Evolutionary conservation across 2,113 vertebrate species (phyloP).

Genomic region (Pithys albifrons): DNA sequence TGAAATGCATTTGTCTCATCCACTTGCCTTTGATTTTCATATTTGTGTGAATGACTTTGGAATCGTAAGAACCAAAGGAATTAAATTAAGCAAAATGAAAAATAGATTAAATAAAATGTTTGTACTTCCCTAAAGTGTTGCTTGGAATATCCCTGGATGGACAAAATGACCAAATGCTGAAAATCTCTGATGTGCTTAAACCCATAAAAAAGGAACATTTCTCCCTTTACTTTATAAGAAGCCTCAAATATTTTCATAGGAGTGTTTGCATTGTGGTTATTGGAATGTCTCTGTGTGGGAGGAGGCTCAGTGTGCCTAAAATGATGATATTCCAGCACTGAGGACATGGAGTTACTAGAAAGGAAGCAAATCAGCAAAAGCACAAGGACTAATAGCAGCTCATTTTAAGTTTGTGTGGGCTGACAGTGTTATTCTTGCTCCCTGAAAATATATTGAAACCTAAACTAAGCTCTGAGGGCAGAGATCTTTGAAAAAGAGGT

Average conservation of each 20-base stretch:
- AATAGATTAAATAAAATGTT: background rate
- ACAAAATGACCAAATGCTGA: background rate
- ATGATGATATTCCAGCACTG: background rate
- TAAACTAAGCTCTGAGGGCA: background rate
- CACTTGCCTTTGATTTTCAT: slow-evolving; percentile 3
- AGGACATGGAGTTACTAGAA: background rate
- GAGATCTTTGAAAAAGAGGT: background rate
- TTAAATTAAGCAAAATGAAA: background rate
- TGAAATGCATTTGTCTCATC: slow-evolving; percentile 9
- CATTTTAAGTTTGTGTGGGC: background rate
- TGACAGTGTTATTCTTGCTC: background rate
- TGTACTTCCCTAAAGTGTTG: background rate
- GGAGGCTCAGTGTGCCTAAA: background rate
- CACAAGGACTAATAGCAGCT: background rate
- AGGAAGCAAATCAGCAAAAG: background rate
- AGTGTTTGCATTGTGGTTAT: background rate
- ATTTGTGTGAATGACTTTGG: background rate
- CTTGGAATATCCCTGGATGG: background rate
- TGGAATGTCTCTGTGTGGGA: background rate
- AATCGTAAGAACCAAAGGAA: background rate
- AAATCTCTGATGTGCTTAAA: background rate
- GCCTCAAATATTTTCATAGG: background rate
- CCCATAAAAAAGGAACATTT: background rate
- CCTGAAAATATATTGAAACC: background rate
- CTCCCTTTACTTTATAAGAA: background rate